A percentile compares a stretch with the other conserved stretches of the same genome.
phyloP scores from a whole-genome alignment of 2,888 invertebrate genomes.

The Meiosimyza decipiens region DNA sequence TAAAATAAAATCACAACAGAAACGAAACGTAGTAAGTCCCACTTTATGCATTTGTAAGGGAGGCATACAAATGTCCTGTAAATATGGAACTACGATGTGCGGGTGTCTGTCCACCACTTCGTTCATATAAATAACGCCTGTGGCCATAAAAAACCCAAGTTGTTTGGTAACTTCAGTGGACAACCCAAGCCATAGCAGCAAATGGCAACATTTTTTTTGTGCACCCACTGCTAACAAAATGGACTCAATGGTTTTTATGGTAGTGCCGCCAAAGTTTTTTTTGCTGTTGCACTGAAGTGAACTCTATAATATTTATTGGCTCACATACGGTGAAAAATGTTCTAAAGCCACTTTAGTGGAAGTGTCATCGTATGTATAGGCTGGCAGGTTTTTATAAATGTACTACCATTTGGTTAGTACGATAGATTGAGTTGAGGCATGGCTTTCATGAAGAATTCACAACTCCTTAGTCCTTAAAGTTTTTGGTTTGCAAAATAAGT shows the following conservation, averaged over 20 bases:
- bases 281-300: conserved; percentile 24
- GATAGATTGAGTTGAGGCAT: no score
- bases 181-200: conserved; percentile 46
- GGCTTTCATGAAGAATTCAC: no score
- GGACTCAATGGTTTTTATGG: conserved; percentile 20
- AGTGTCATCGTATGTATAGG: no score
- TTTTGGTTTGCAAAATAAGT: no score
- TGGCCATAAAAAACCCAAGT: conserved; percentile 64
- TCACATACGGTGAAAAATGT: conserved; percentile 65
- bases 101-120: conserved; percentile 36
- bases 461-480: no score
- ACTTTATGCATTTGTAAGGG: conserved; percentile 3
- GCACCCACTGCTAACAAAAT: conserved; percentile 9
- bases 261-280: conserved; percentile 24
- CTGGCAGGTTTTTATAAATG: no score
- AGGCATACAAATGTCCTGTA: neutral
- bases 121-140: conserved; percentile 65
- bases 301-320: conserved; percentile 65
- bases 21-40: conserved; percentile 39
- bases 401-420: no score
- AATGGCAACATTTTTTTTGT: conserved; percentile 4
- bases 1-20: conserved; percentile 29
- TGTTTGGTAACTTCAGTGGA: conserved; percentile 56
- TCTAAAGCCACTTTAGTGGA: conserved; percentile 54
- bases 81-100: conserved; percentile 36